A percentile compares a stretch with the other conserved stretches of the same genome.
Conservation (phyloP, 2,797 vertebrate genomes). For the Tenualosa thibaudeaui region DNA sequence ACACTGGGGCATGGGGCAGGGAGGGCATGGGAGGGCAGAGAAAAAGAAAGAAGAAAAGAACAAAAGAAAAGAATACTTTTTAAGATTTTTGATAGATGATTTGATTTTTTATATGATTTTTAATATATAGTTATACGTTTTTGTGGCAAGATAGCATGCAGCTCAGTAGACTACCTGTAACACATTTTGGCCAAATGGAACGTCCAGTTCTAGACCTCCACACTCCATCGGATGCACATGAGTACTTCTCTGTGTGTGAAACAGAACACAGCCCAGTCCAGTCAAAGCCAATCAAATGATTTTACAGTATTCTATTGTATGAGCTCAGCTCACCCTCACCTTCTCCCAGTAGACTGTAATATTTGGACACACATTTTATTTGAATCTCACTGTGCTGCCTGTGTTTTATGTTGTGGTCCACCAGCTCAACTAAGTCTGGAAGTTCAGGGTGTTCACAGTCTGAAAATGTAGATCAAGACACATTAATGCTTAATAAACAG, state of each 20-base stretch:
- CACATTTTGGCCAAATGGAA: conserved; percentile 1
- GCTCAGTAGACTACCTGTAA: background rate
- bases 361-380: background rate
- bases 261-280: background rate
- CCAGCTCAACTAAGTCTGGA: background rate
- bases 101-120: too few species aligned
- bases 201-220: background rate
- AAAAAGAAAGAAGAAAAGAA: background rate
- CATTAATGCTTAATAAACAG: background rate
- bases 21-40: background rate
- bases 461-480: background rate
- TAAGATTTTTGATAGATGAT: too few species aligned
- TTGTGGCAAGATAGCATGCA: background rate
- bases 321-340: background rate
- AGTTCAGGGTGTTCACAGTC: background rate
- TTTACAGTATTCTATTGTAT: too few species aligned
- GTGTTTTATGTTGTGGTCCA: background rate
- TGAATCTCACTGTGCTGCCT: background rate
- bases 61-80: too few species aligned
- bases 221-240: background rate
- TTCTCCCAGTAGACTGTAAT: background rate
- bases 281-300: background rate
- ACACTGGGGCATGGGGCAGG: background rate
- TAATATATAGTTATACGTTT: background rate
- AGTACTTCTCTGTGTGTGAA: background rate